Evolutionary conservation across 1,140 invertebrate genomes (phyloP), one percentile per base, ranked within the genome.

Genomic region (Drosophila watanabei): DNA sequence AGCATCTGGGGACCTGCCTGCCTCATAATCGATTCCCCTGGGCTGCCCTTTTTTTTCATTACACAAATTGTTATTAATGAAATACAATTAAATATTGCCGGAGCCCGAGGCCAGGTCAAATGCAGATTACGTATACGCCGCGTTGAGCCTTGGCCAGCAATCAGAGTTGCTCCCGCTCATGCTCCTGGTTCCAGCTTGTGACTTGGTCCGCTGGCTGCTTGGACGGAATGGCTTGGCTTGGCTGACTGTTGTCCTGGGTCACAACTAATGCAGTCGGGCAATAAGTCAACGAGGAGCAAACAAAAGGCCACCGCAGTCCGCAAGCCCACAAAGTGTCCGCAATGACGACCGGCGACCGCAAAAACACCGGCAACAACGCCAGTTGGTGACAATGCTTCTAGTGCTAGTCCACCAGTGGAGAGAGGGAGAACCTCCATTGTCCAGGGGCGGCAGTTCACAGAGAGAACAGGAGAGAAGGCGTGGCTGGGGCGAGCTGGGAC

Each of bases 51-150:
- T 75, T 70, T 59, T 62, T 63, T 51, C 59, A 65, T 49, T 59
- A 72, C 69, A 72, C 79, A 88, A 88, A 88, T 86, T 92, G 88
- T 89, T 91, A 88, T 91, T 88, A 91, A 91, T 91, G 88, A 91
- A 91, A 91, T 88, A 91, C 75, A 91, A 91, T 91, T 91, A 91
- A 91, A 91, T 91, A 88, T 75, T 35, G 64, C 45, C 48, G 43
- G 43, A 37, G 48, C 49, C 18, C 37, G 43, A 4, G 33, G 13
- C 52, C 46, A 71, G 57, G 76, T 46, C 51, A 79, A 82, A 82
- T 83, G 76, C 68, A 89, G 85, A 89, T 87, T 89, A 89, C 84
- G 84, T 84, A 87, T 87, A 87, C 84, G 84, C 80, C 68, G 63
- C 61, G 61, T 63, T 77, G 72, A 59, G 75, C 75, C 61, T 41